These are phyloP conservation scores for Tenthredo amoena DNA, from an alignment of 2,888 invertebrate genomes.

Conservation along the genomic window DNA sequence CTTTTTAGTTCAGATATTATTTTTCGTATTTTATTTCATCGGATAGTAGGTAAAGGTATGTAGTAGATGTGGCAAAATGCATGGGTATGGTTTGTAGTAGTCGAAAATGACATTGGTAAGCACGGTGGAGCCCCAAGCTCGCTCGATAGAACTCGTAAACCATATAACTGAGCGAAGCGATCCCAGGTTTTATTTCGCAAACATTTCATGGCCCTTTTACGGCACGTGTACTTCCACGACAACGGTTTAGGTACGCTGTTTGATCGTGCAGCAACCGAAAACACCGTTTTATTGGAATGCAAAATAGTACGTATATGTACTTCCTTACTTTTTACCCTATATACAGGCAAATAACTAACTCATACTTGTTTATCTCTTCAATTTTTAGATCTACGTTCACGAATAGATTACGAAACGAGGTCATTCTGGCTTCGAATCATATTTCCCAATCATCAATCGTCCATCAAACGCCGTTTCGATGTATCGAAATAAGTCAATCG, in stretches of 20 bases:
- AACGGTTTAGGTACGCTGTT: constrained; percentile 45
- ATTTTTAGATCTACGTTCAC: background rate
- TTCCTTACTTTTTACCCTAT: background rate
- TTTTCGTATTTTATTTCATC: background rate
- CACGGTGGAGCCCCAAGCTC: background rate
- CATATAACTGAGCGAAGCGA: constrained; percentile 35
- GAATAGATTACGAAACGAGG: background rate
- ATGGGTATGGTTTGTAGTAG: background rate
- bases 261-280: constrained; percentile 32
- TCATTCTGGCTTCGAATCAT: background rate
- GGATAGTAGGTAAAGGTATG: background rate
- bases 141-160: constrained; percentile 35
- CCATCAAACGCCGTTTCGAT: too few relatives aligned
- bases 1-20: background rate
- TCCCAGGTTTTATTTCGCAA: constrained; percentile 63
- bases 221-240: constrained; percentile 54
- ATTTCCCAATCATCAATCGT: background rate
- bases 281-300: constrained; percentile 29
- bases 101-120: constrained; percentile 25
- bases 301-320: constrained; percentile 3
- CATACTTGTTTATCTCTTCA: background rate
- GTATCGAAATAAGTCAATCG: too few relatives aligned
- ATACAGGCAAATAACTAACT: background rate
- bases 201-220: constrained; percentile 66
- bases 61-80: background rate